A percentile compares a stretch with the other conserved stretches of the same genome.
phyloP scores from a whole-genome alignment of 1,140 invertebrate species.

The Archegozetes longisetosus region DNA sequence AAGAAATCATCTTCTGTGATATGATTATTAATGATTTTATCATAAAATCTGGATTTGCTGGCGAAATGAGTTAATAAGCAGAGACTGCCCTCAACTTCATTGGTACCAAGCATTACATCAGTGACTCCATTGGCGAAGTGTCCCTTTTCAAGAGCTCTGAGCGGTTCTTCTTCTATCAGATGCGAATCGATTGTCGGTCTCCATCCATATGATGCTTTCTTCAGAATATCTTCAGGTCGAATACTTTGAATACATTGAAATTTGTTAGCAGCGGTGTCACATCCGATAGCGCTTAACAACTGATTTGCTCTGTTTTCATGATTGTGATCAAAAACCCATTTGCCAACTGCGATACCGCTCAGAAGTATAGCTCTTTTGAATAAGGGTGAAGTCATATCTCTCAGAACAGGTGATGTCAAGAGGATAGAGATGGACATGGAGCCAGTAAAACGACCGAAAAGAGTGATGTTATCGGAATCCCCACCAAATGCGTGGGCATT shows the following conservation, averaged over 20 bases:
- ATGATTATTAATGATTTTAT: slow-evolving; percentile 13
- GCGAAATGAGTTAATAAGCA: slow-evolving; percentile 19
- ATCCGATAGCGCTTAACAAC: not conserved
- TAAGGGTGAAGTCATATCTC: slow-evolving; percentile 9
- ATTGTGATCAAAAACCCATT: slow-evolving; percentile 21
- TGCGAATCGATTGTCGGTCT: slow-evolving; percentile 18
- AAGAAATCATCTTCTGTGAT: slow-evolving; percentile 15
- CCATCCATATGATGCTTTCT: slow-evolving; percentile 8
- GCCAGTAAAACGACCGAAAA: slow-evolving; percentile 46
- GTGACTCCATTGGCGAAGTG: slow-evolving; percentile 11
- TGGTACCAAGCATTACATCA: slow-evolving; percentile 19
- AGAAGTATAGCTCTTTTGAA: slow-evolving; percentile 22
- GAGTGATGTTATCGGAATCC: slow-evolving; percentile 57
- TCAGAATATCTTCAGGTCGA: slow-evolving; percentile 13
- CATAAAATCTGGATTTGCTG: slow-evolving; percentile 9
- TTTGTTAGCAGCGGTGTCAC: too few species aligned
- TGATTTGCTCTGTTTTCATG: slow-evolving; percentile 8
- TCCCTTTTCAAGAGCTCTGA: slow-evolving; percentile 8
- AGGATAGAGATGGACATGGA: slow-evolving; percentile 23
- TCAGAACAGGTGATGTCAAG: slow-evolving; percentile 17
- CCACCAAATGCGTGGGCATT: slow-evolving; percentile 77
- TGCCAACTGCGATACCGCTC: slow-evolving; percentile 22
- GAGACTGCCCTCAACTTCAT: slow-evolving; percentile 21
- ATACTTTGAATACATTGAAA: slow-evolving; percentile 18
- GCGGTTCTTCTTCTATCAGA: slow-evolving; percentile 16